Base-by-base conservation (phyloP, 2,797 vertebrate species). In the Neosalanx taihuensis region DNA sequence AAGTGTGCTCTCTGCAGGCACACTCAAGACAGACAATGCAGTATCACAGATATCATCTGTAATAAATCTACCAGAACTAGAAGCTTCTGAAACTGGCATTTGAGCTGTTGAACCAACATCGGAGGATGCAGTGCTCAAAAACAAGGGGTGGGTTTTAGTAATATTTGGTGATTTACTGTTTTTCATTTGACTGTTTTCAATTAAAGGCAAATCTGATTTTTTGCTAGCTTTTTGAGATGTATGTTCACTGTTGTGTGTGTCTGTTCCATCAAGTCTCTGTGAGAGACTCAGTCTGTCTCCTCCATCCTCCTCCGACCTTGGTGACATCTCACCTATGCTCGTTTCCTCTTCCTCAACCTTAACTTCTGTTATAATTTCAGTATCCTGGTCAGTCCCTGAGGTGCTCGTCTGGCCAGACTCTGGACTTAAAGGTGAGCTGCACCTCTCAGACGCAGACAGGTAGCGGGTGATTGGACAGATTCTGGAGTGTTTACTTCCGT, bases 331-430 rank as follows among this genome's bases (percentile, higher is more conserved):
- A 64, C 72, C 84, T 41, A 88, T 67, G 13, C 83, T 82, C 1
- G 85, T 89, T 86, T 91, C 91, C 71, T 87, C 86, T 56, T 92
- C 90, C 65, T 88, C 88, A 29, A 81, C 76, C 76, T 93, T 90
- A 5, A 90, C 85, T 74, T 91, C 91, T 30, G 90, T 85, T 69
- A 87, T 84, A 81, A 90, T 70, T 4, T 90, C 86, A 56, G 87
- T 83, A 7, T 86, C 85, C 61, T 83, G 86, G 72, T 90, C 82
- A 58, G 81, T 61, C 26, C 59, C 72, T 18, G 58, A n/a, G 23
- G 71, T 53, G 64, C 72, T 71, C 51, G 69, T 72, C 70, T 85
- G 88, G 35, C 79, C 37, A 58, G 76, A 79, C 53, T 76, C 75
- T 67, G 71, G 62, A 70, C 66, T 76, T 13, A 70, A 61, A 18